Evolutionary conservation across 2,888 invertebrate genomes (phyloP), one percentile per base, ranked within the genome.

Genomic region (Netelia inedita): DNA sequence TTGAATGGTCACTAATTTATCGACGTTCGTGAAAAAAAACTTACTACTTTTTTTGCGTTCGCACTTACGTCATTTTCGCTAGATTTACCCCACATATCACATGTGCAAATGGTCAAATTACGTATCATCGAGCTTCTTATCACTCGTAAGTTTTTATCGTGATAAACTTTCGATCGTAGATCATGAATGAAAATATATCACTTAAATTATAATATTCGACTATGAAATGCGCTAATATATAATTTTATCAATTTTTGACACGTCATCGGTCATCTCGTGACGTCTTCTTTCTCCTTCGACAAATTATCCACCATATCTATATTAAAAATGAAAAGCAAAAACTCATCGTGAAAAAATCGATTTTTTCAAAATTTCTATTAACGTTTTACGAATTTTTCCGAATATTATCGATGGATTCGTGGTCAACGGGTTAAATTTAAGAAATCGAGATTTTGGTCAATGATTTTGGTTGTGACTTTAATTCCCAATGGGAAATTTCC

Each of bases 131-230:
- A 23, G 23, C 9, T 75, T 53, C 50, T 50, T 55, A 53, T 11
- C 21, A 2, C 14, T 41, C 11, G 10, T 11, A 11, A 21, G 1
- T 19, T 46, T 14, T 46, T 14, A 55, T 8, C n/a, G 6, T 16
- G 3, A 55, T 55, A 16, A 19, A 55, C n/a, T 16, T 9, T 19
- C 19, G 55, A 19, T 55, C 19, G 19, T 55, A 55, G 9, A 55
- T 55, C 55, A 16, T 55, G 19, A 55, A 55, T 55, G n/a, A 55
- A 55, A 55, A 0, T 55, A 55, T 55, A 53, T 53, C n/a, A 19
- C n/a, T 19, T 14, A 6, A 55, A 55, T 55, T 55, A 16, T 55
- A 14, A 55, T 55, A 55, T 55, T 19, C n/a, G 55, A 8, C 6
- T 46, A 14, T 46, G 46, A 1, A 46, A 14, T 11, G 46, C 14